phyloP scores from a whole-genome alignment of 2,113 vertebrate genomes.

The Sterrhoptilus dennistouni region DNA sequence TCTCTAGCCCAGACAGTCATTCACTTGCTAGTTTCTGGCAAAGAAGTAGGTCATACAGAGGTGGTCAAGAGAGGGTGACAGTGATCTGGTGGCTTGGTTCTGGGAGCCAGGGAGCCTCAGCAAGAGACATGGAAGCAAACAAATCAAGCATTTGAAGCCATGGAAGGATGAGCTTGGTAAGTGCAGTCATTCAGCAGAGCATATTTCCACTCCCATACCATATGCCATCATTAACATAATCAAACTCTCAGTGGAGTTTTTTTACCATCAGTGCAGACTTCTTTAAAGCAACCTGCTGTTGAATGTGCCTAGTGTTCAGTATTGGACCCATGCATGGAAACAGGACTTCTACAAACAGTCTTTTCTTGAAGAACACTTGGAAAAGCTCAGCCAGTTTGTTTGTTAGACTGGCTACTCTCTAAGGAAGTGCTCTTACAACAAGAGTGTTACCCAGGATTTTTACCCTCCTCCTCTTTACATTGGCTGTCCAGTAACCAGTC shows the following conservation, averaged over 20 bases:
- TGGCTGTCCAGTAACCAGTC: not conserved
- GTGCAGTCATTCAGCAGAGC: not conserved
- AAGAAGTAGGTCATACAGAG: not conserved
- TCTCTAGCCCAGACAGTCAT: not conserved
- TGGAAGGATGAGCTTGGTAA: not conserved
- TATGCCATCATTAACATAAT: not conserved
- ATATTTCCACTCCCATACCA: not conserved
- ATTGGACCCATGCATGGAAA: not conserved
- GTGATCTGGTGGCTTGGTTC: not conserved
- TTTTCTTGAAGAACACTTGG: not conserved
- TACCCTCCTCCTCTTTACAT: not conserved
- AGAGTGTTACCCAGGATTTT: not conserved
- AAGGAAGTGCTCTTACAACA: not conserved
- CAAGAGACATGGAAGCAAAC: not conserved
- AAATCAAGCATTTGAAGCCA: rapidly evolving
- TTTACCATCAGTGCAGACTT: not conserved
- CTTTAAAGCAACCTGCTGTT: not conserved
- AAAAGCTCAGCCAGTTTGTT: not conserved
- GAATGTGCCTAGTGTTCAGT: not conserved
- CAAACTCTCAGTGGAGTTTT: not conserved
- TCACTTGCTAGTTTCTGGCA: not conserved
- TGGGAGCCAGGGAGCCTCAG: not conserved
- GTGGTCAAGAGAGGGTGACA: not conserved
- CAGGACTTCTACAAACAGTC: not conserved
- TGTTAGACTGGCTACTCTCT: not conserved